Percentiles rank a stretch among this genome's conserved stretches.
These are phyloP conservation scores for Acleris cristana DNA, from an alignment of 2,888 invertebrate species.

Conservation along the genomic window DNA sequence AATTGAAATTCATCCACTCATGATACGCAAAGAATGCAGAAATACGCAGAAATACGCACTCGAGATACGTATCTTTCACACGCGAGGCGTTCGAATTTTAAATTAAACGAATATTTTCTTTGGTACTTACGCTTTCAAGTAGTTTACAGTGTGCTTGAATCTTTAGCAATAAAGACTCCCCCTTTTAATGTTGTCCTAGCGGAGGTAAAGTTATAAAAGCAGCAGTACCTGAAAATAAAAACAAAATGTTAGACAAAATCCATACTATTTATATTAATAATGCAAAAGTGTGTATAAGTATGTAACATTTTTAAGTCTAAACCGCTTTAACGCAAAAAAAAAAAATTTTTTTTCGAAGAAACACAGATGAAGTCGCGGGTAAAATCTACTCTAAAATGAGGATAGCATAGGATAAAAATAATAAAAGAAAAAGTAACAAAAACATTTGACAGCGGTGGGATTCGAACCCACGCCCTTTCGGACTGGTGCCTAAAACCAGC, in stretches of 20 bases:
- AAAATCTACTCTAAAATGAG: too few species aligned
- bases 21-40: constrained; percentile 46
- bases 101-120: not conserved
- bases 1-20: constrained; percentile 47
- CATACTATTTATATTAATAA: not conserved
- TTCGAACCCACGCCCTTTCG: constrained; percentile 89
- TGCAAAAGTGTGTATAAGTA: too few species aligned
- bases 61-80: constrained; percentile 30
- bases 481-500: constrained; percentile 87
- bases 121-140: constrained; percentile 16
- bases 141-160: constrained; percentile 22
- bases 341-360: too few species aligned
- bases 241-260: not conserved
- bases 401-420: not conserved
- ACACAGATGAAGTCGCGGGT: too few species aligned
- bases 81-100: constrained; percentile 14
- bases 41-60: constrained; percentile 33
- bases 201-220: constrained; percentile 26
- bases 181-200: constrained; percentile 6
- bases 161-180: constrained; percentile 6
- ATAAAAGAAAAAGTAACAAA: constrained; percentile 7
- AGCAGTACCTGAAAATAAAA: constrained; percentile 32
- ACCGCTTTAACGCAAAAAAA: too few species aligned
- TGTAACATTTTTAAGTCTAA: too few species aligned
- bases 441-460: constrained; percentile 85